Base-by-base conservation (phyloP, 2,888 invertebrate genomes). In the Caenorhabditis sinica region DNA sequence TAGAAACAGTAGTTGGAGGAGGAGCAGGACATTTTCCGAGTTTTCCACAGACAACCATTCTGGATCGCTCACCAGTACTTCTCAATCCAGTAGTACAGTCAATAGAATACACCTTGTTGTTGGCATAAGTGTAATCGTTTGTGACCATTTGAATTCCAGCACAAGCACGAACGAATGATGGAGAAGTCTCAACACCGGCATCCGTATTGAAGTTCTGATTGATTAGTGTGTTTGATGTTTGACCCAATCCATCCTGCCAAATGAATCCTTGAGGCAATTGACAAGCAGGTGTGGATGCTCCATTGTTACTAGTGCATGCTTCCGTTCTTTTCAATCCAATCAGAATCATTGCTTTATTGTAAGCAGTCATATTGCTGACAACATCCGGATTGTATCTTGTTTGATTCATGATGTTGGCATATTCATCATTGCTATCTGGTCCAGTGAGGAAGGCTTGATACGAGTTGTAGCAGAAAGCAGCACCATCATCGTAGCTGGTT, bases 391-490 rank as follows among this genome's bases (percentile, higher is more conserved):
- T 71, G 30, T 28, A 20, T 51, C 63, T 63, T 0, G 71, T 40
- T 20, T 79, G 63, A 17, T 53, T 56, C 53, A 63, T 71, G 11
- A 79, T 71, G 17, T 71, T 33, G 17, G 51, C 56, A 43, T 74
- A 82, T 51, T 82, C 69, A 11, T 36, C 43, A 13, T 49, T 40
- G 17, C 63, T 69, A n/a, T 82, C 74, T 15, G 81, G 81, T 17
- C 81, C 81, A 11, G 81, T 82, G 0, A 82, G 30, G 63, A 82
- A 74, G 11, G 74, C 81, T 60, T 53, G 69, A 20, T 75, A 68
- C 3, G 40, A 23, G 20, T 68, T 40, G 43, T 74, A 61, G 43
- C 81, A 81, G 61, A 58, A 81, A 9, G 68, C 23, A 6, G 49
- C 33, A 4, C 73, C 81, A 68, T 81, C 81, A 28, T 72, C 30